Evolutionary conservation across 2,113 vertebrate genomes (phyloP).

Genomic region (Cathartes aura): DNA sequence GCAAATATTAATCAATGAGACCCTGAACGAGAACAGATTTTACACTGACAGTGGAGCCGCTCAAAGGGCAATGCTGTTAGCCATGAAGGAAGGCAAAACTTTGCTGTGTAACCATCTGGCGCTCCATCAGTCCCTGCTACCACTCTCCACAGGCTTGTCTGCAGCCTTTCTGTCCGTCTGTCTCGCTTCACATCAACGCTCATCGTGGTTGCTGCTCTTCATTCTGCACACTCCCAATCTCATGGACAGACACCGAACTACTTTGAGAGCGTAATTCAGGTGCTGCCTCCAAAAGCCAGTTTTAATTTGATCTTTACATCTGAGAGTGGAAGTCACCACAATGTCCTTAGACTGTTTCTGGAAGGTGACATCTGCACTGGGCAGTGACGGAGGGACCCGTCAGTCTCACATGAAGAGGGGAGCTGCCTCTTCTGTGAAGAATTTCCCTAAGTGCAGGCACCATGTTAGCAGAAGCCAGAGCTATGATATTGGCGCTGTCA

Average conservation of each 20-base stretch:
- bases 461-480: neutral
- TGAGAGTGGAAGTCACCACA: neutral
- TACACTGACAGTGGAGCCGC: neutral
- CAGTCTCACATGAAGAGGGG: neutral
- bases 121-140: neutral
- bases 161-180: neutral
- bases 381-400: neutral
- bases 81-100: neutral
- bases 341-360: neutral
- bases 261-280: neutral
- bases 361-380: neutral
- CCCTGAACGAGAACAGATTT: neutral
- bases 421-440: neutral
- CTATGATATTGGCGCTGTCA: neutral
- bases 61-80: neutral
- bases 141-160: neutral
- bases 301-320: neutral
- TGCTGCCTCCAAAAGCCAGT: neutral
- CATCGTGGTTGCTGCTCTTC: neutral
- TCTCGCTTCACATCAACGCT: neutral
- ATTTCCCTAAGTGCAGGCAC: neutral
- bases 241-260: fast-evolving
- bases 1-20: neutral
- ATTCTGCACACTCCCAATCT: neutral
- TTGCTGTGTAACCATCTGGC: neutral